Conservation (phyloP, 2,888 invertebrate species). For the Malachius bipustulatus region DNA sequence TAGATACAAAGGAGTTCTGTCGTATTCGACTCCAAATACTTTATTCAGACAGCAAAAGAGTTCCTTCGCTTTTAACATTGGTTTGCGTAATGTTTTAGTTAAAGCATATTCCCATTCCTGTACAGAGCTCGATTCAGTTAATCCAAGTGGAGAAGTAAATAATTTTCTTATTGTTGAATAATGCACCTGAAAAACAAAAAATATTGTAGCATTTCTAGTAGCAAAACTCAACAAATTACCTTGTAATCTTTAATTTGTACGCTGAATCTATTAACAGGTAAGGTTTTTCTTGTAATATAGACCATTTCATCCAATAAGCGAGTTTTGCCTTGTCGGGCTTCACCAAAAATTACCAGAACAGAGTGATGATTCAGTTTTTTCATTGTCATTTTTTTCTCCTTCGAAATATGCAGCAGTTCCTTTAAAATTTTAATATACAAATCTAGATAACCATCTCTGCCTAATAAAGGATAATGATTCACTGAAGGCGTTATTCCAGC, state of each 20-base stretch:
- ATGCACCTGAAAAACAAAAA: constrained; percentile 31
- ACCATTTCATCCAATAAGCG: constrained; percentile 47
- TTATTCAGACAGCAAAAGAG: constrained; percentile 39
- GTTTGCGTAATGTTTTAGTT: constrained; percentile 24
- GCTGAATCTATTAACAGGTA: constrained; percentile 32
- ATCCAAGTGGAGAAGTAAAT: constrained; percentile 35
- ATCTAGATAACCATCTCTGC: constrained; percentile 36
- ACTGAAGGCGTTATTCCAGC: no score
- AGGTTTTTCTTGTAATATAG: constrained; percentile 34
- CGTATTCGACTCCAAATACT: constrained; percentile 39
- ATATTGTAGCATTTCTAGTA: no score
- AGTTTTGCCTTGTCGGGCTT: constrained; percentile 47
- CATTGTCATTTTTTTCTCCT: constrained; percentile 14
- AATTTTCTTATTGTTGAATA: constrained; percentile 36
- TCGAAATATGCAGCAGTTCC: constrained; percentile 7
- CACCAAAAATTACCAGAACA: constrained; percentile 39
- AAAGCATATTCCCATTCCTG: constrained; percentile 36
- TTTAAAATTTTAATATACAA: constrained; percentile 23
- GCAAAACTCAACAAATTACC: constrained; percentile 28
- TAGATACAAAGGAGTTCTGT: constrained; percentile 23
- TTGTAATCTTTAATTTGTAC: constrained; percentile 30
- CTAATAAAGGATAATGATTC: constrained; percentile 35
- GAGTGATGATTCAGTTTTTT: constrained; percentile 2
- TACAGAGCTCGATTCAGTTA: constrained; percentile 26
- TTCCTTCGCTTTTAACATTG: constrained; percentile 28